Evolutionary conservation across 2,888 invertebrate genomes (phyloP).

Genomic region (Saturnia pavonia): DNA sequence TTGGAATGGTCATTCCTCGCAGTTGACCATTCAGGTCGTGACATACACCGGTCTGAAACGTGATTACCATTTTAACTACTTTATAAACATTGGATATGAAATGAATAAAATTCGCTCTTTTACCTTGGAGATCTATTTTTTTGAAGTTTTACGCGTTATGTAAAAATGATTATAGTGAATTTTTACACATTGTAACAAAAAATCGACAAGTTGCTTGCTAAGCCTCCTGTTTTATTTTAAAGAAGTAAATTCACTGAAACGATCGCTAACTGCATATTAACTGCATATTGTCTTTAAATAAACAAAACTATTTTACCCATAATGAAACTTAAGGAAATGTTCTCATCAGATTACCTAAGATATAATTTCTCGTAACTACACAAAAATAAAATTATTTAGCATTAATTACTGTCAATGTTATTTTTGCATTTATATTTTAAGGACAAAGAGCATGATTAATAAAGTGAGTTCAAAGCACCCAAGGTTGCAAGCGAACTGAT

Average conservation of each 20-base stretch:
- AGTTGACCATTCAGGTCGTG: slow-evolving; percentile 65
- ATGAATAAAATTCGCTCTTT: background rate
- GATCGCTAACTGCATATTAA: background rate
- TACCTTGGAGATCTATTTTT: background rate
- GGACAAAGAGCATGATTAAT: slow-evolving; percentile 60
- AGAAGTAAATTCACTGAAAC: background rate
- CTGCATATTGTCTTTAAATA: background rate
- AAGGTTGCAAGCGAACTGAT: slow-evolving; percentile 59
- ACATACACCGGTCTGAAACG: slow-evolving; percentile 49
- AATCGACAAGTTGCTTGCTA: no score
- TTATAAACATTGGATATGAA: slow-evolving; percentile 14
- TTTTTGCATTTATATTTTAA: slow-evolving; percentile 27
- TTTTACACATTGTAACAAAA: no score
- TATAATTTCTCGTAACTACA: background rate
- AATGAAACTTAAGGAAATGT: background rate
- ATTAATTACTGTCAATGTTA: slow-evolving; percentile 17
- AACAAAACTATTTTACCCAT: background rate
- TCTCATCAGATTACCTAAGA: background rate
- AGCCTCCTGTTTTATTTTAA: no score
- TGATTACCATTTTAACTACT: slow-evolving; percentile 39
- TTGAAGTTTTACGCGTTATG: no score
- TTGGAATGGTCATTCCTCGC: slow-evolving; percentile 53
- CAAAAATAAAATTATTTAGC: background rate
- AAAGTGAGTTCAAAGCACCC: slow-evolving; percentile 66
- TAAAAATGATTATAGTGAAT: no score